Base-by-base conservation (phyloP, 2,888 invertebrate species). In the Callinectes sapidus region DNA sequence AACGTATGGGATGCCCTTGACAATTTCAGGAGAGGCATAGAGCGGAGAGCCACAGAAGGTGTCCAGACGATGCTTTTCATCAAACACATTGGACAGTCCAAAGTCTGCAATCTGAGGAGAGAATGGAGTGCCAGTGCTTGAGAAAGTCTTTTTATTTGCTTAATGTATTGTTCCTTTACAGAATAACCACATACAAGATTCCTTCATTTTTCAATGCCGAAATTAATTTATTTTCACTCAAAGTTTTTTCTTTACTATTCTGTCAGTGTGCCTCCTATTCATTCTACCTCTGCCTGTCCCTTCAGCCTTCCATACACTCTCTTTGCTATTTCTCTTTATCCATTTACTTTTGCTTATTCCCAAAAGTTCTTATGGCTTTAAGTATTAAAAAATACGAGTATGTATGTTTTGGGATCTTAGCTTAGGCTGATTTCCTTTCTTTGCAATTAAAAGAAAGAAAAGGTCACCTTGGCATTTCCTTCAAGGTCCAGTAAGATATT, bases 11-110 rank as follows among this genome's bases (percentile, higher is more conserved):
- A 98, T 98, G 94, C 99, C 99, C 96, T 98, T 98, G 77, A 99
- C 99, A 95, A 99, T 99, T 96, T 99, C 99, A 0, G 99, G 99
- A 54, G 99, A 99, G 39, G 99, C 99, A 95, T 99, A 99, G 23
- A 99, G 96, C 1, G 99, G 99, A 95, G 99, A 99, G 35, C 99
- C 99, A 96, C 99, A 99, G 96, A 98, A 99, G 48, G 99, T 99
- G 94, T 97, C 97, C 95, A 99, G 96, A 93, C 98, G 96, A 94
- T 98, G 97, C 95, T 97, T 97, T 95, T 98, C 98, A 96, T 98
- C 98, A 96, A 98, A 99, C 94, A 99, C 99, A 96, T 99, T 99
- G 91, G 99, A 99, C 93, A 99, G 96, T 94, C 99, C 99, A 96
- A 99, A 99, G 96, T 99, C 99, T 23, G 99, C 99, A 96, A 99